Evolutionary conservation across 2,797 vertebrate species (phyloP).

Genomic region (Rhodeus uyekii): DNA sequence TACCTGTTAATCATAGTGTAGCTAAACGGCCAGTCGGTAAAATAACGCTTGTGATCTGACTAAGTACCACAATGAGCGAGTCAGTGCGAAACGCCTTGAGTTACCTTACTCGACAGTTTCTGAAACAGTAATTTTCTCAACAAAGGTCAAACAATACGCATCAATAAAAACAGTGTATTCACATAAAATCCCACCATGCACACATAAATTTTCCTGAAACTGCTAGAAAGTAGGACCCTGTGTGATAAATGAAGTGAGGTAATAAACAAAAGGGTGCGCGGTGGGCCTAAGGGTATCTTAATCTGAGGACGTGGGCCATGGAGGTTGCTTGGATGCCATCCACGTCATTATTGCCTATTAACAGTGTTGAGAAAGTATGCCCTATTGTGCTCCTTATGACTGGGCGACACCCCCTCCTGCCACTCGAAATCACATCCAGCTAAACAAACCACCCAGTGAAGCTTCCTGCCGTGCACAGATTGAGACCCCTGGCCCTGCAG

Average conservation of each 20-base stretch:
- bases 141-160: conserved; percentile 29
- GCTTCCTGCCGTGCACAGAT: conserved; percentile 76
- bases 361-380: conserved; percentile 77
- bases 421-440: conserved; percentile 81
- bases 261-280: conserved; percentile 63
- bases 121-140: conserved; percentile 37
- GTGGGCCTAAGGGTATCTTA: conserved; percentile 67
- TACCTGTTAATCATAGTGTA: conserved; percentile 45
- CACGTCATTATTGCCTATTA: conserved; percentile 81
- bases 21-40: conserved; percentile 29
- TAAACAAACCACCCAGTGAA: conserved; percentile 77
- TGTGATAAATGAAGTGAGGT: conserved; percentile 64
- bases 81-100: not conserved
- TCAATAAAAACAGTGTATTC: conserved; percentile 38
- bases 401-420: conserved; percentile 77
- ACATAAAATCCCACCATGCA: conserved; percentile 52
- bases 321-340: conserved; percentile 73
- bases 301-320: conserved; percentile 69
- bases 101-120: conserved; percentile 28
- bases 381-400: conserved; percentile 77
- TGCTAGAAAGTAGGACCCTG: conserved; percentile 61
- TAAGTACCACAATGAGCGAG: not conserved
- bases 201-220: conserved; percentile 57
- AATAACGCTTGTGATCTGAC: conserved; percentile 17
- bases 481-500: conserved; percentile 78